Conservation (phyloP, 2,888 invertebrate genomes). For the Sesia bembeciformis region DNA sequence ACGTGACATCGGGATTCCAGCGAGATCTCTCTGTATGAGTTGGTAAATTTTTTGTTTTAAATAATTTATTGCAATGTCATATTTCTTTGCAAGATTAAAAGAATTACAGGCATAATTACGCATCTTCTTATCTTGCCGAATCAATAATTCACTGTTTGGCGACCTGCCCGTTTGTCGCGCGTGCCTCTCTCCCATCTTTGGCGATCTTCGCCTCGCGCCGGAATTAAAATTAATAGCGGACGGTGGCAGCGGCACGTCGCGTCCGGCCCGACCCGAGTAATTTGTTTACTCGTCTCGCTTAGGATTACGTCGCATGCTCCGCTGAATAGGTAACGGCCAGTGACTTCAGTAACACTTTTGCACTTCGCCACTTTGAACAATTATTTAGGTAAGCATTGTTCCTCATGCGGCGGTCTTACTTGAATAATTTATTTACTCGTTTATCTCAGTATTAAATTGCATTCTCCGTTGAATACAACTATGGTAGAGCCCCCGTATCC, state of each 20-base stretch:
- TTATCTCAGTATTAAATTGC: no score
- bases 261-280: slow-evolving; percentile 50
- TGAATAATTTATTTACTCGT: no score
- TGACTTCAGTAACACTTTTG: slow-evolving; percentile 30
- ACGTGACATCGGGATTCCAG: no score
- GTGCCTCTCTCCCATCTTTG: slow-evolving; percentile 55
- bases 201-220: slow-evolving; percentile 59
- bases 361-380: background rate
- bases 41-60: no score
- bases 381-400: background rate
- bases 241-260: slow-evolving; percentile 41
- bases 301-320: slow-evolving; percentile 67
- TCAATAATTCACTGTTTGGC: background rate
- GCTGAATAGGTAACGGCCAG: slow-evolving; percentile 61
- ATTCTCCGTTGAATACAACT: no score
- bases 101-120: no score
- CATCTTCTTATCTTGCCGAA: no score
- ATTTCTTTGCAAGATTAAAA: no score
- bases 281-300: slow-evolving; percentile 69
- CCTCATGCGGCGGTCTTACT: no score
- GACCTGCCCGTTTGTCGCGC: slow-evolving; percentile 28
- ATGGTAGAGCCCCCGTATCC: no score
- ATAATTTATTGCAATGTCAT: no score
- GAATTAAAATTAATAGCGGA: slow-evolving; percentile 73
- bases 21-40: no score